Conservation (phyloP, 1,140 invertebrate genomes). For the Scylla paramamosain region DNA sequence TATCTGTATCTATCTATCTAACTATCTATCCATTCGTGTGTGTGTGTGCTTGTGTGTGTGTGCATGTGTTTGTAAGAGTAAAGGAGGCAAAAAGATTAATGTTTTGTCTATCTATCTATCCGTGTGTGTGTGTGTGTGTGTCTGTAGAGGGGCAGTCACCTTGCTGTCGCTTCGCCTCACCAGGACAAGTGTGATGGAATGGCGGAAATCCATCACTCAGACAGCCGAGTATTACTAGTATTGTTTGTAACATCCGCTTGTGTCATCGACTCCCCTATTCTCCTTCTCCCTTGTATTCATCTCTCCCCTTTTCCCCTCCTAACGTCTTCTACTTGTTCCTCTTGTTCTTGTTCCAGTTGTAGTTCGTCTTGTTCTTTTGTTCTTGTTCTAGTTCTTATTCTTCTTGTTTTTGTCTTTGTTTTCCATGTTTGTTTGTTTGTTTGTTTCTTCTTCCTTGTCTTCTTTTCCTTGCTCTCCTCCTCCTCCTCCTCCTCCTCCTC, state of each 20-base stretch:
- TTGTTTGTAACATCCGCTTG: background rate
- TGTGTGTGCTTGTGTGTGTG: background rate
- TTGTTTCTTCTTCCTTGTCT: too few species aligned
- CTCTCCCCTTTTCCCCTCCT: background rate
- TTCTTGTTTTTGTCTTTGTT: too few species aligned
- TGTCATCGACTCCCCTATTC: background rate
- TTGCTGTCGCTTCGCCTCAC: background rate
- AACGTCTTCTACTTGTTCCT: too few species aligned
- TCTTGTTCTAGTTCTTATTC: background rate
- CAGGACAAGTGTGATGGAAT: background rate
- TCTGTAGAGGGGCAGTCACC: background rate
- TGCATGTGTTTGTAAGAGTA: background rate
- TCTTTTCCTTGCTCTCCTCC: background rate
- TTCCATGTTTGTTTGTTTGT: too few species aligned
- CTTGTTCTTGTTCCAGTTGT: too few species aligned
- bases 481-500: background rate
- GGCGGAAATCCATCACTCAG: background rate
- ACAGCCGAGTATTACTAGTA: background rate
- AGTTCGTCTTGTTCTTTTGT: background rate
- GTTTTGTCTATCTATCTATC: background rate
- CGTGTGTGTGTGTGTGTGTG: slow-evolving; percentile 34
- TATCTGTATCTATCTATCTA: slow-evolving; percentile 23
- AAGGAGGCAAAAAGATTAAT: background rate
- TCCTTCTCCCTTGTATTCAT: background rate
- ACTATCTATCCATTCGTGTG: background rate